These are phyloP conservation scores for Apolygus lucorum DNA, from an alignment of 1,140 invertebrate genomes.

Conservation along the genomic window DNA sequence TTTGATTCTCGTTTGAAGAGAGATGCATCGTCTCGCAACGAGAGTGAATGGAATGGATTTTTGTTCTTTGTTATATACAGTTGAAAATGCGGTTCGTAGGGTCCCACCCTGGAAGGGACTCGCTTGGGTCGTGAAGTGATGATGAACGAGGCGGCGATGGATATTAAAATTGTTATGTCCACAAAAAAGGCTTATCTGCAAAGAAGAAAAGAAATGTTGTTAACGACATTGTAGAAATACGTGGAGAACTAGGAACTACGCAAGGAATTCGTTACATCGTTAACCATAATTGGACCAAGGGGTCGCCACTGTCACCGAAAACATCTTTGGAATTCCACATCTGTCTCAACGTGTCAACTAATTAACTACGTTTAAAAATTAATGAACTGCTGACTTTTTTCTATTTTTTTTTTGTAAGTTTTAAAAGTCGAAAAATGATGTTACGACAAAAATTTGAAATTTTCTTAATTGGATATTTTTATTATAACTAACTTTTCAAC, in stretches of 20 bases:
- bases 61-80: not conserved
- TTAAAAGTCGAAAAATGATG: too few relatives aligned
- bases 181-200: conserved; percentile 14
- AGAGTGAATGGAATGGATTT: not conserved
- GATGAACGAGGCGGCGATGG: conserved; percentile 5
- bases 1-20: not conserved
- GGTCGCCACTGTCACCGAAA: not conserved
- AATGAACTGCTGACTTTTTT: too few relatives aligned
- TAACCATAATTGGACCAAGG: not conserved
- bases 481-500: too few relatives aligned
- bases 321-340: not conserved
- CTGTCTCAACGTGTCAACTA: not conserved
- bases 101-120: too few relatives aligned
- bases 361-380: too few relatives aligned
- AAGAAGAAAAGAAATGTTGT: not conserved
- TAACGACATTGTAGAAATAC: not conserved
- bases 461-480: too few relatives aligned
- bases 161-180: conserved; percentile 10
- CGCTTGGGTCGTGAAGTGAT: too few relatives aligned
- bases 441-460: too few relatives aligned
- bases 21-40: too few relatives aligned
- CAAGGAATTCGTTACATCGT: not conserved
- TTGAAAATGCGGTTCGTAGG: not conserved
- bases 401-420: too few relatives aligned
- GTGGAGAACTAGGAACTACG: not conserved